Base-by-base conservation (phyloP, 2,113 vertebrate genomes). In the Leptosomus discolor region DNA sequence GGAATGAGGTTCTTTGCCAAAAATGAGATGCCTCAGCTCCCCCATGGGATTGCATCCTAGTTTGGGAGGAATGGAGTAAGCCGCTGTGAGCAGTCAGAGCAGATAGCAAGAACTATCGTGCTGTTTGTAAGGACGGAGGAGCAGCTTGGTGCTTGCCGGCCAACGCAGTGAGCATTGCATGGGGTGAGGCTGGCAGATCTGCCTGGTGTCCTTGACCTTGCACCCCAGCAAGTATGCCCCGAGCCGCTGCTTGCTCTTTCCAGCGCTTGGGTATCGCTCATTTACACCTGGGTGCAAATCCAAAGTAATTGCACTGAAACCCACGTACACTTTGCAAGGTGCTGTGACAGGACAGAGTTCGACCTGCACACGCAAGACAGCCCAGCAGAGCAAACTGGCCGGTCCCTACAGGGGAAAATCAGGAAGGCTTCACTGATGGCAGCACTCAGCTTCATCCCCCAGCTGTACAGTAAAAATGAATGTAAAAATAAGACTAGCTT, bases 1-100 rank as follows among this genome's bases (percentile, higher is more conserved):
- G 99, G 99, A 99, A 99, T 99, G 97, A 95, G 95, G 94, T 94
- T 95, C 84, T 93, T 88, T 98, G 99, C 99, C 99, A 99, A 99
- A 95, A 98, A 96, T 67, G 88, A 98, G 98, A 99, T 99, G 98
- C 98, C 98, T 97, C 91, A 97, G 97, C 83, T 86, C 69, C 98
- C 99, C 98, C 97, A 2, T 15, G 99, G 98, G 99, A 98, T 96
- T 85, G 94, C 79, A 96, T 98, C 97, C 97, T 87, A 97, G 96
- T 97, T 98, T 92, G 50, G 69, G 94, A 97, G 96, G 71, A 96
- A 97, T 89, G 89, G 97, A 97, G 98, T 97, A 96, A 96, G 91
- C 97, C 27, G 36, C 97, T 97, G 91, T 64, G 95, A 98, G 96
- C 96, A 95, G 91, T 68, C 56, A 46, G 94, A 88, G 77, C 85